Evolutionary conservation across 2,888 invertebrate species (phyloP), one percentile per base, ranked within the genome.

Genomic region (Drosophila formosana): DNA sequence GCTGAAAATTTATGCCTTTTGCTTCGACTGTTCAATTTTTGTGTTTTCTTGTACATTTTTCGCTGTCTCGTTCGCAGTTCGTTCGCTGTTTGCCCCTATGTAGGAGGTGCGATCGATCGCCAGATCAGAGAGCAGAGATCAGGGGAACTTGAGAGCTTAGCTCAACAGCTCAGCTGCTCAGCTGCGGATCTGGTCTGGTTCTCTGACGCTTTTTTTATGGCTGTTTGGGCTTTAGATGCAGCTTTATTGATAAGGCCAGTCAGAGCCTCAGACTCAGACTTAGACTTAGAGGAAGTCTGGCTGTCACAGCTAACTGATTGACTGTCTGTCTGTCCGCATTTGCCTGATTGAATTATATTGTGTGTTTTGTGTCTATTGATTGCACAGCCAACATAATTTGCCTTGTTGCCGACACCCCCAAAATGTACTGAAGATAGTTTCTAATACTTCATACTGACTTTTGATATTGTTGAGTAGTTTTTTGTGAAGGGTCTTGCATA

Each of bases 161-260:
- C 13, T 37, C 3, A 32, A n/a, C n/a, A n/a, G n/a, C n/a, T n/a
- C n/a, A n/a, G n/a, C n/a, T n/a, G 9, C 32, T 37, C 37, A 39
- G 13, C 39, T 39, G 0, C 13, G 7, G 4, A 26, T 37, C 41
- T 39, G 32, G 30, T 56, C 52, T 52, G 51, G 39, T 62, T 39
- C 56, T 75, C 46, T 62, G 56, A 58, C 50, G 37, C 13, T 13
- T 47, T 64, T 18, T 57, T 63, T 41, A 52, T 49, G n/a, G 9
- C 26, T 67, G 56, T 49, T 56, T 46, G 56, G 60, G 74, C 66
- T 78, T 79, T 63, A 78, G 79, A 77, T 75, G 56, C 50, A 60
- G 67, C 62, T 79, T 75, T 70, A 67, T 79, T 57, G 75, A 77
- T 79, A 77, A 77, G 77, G 77, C 61, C 60, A 66, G 66, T 64